Conservation (phyloP, 2,888 invertebrate genomes). For the Tanaodytes sp. region DNA sequence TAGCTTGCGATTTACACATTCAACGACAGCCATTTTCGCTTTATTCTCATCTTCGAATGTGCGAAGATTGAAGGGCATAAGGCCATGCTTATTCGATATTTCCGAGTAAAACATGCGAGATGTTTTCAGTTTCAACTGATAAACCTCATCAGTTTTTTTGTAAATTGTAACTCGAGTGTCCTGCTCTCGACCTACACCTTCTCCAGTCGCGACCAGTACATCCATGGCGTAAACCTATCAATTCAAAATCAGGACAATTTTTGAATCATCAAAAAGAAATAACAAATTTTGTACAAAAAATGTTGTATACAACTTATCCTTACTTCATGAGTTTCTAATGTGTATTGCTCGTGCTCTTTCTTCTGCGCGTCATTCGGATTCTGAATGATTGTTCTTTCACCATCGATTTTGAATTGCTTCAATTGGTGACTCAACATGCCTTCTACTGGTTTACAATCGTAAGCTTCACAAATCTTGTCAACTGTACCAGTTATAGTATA, state of each 20-base stretch:
- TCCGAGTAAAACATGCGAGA: slow-evolving; percentile 93
- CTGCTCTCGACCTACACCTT: slow-evolving; percentile 93
- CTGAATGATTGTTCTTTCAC: slow-evolving; percentile 97
- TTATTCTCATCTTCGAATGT: slow-evolving; percentile 97
- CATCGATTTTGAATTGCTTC: slow-evolving; percentile 96
- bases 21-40: slow-evolving; percentile 97
- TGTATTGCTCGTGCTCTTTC: slow-evolving; percentile 97
- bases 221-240: slow-evolving; percentile 93
- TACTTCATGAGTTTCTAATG: slow-evolving; percentile 94
- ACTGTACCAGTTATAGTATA: slow-evolving; percentile 92
- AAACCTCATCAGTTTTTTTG: slow-evolving; percentile 97
- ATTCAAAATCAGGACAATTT: too few species aligned
- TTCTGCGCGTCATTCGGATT: slow-evolving; percentile 97
- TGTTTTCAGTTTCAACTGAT: slow-evolving; percentile 97
- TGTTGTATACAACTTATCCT: background rate
- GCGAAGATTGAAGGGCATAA: slow-evolving; percentile 97
- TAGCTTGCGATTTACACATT: slow-evolving; percentile 98
- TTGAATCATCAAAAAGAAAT: too few species aligned
- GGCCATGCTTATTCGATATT: slow-evolving; percentile 91
- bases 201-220: slow-evolving; percentile 96
- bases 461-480: slow-evolving; percentile 93
- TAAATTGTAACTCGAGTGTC: slow-evolving; percentile 97
- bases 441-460: slow-evolving; percentile 97
- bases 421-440: slow-evolving; percentile 96
- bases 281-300: too few species aligned